Conservation (phyloP, 2,113 vertebrate species). For the Myiozetetes cayanensis region DNA sequence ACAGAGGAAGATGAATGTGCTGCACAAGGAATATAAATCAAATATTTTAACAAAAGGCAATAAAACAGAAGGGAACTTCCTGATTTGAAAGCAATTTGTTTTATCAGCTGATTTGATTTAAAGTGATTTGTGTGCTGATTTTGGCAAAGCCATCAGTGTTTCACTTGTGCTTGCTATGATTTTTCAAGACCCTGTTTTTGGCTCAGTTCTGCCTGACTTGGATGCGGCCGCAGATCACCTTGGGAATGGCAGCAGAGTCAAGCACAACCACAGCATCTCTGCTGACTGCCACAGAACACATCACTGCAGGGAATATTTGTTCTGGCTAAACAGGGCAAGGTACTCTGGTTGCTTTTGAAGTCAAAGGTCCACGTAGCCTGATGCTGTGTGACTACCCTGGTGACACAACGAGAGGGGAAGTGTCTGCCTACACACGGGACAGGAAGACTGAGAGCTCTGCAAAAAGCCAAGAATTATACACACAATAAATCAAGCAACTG, state of each 20-base stretch:
- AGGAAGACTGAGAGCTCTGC: not conserved
- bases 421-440: not conserved
- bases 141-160: not conserved
- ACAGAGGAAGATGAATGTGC: not conserved
- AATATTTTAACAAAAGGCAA: not conserved
- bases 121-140: not conserved
- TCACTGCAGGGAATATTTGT: not conserved
- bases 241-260: not conserved
- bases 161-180: not conserved
- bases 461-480: not conserved
- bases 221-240: not conserved
- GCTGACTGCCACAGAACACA: not conserved
- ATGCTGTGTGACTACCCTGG: rapidly evolving
- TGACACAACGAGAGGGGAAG: not conserved
- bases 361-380: not conserved
- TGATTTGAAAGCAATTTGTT: not conserved
- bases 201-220: not conserved
- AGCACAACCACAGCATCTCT: not conserved
- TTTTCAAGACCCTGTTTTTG: not conserved
- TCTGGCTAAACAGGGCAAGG: not conserved
- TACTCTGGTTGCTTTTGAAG: rapidly evolving
- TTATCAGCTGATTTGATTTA: not conserved
- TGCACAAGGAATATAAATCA: not conserved
- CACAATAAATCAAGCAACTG: not conserved
- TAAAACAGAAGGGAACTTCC: not conserved